phyloP scores from a whole-genome alignment of 2,888 invertebrate species.

The Drosophila crucigera region DNA sequence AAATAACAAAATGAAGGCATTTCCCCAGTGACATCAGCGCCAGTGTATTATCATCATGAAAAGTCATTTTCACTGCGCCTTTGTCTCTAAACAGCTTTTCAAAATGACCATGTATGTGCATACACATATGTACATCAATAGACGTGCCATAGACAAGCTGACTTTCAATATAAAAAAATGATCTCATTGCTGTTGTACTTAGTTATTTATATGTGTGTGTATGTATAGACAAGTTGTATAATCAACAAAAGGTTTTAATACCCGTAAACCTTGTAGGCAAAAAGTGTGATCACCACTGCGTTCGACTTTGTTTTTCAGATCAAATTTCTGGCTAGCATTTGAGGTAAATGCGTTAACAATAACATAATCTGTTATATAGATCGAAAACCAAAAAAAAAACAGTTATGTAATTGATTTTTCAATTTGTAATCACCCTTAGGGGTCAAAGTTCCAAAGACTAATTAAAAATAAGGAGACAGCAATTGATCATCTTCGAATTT shows the following conservation, averaged over 20 bases:
- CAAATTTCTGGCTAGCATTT: constrained; percentile 55
- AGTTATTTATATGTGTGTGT: constrained; percentile 1
- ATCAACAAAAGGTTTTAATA: constrained; percentile 59
- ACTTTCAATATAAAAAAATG: constrained; percentile 61
- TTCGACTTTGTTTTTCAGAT: constrained; percentile 39
- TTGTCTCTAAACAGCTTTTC: constrained; percentile 62
- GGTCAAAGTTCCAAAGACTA: neutral
- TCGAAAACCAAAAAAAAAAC: constrained; percentile 16
- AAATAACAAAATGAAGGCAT: constrained; percentile 75
- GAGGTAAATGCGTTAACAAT: constrained; percentile 15
- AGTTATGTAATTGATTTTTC: constrained; percentile 4
- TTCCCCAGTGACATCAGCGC: constrained; percentile 77
- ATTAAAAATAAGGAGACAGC: neutral
- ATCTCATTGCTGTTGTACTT: constrained; percentile 68
- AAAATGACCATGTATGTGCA: constrained; percentile 31
- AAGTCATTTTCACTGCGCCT: constrained; percentile 57
- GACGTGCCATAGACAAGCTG: constrained; percentile 33
- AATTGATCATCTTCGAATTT: neutral
- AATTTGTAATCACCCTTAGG: neutral
- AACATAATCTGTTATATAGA: constrained; percentile 5
- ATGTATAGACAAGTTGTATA: constrained; percentile 17
- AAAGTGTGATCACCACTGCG: constrained; percentile 58
- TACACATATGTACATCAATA: constrained; percentile 25
- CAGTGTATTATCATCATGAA: constrained; percentile 46
- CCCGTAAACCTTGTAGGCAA: constrained; percentile 60